Base-by-base conservation (phyloP, 2,113 vertebrate genomes). In the Muscicapa adusta region DNA sequence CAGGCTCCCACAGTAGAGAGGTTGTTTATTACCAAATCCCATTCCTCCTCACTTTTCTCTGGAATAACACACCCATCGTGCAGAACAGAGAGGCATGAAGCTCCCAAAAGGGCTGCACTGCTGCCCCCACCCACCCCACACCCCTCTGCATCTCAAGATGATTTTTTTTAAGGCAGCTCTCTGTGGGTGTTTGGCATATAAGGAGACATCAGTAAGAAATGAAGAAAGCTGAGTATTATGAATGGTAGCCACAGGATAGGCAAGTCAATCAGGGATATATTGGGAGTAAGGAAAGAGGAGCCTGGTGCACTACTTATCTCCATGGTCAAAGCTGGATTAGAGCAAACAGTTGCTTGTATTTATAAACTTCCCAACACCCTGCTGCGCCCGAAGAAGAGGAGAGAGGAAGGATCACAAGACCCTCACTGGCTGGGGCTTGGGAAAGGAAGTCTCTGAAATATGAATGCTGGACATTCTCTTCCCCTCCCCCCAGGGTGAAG, bases 401-500 rank as follows among this genome's bases (percentile, higher is more conserved):
- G 71, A 76, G 68, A 94, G 67, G 85, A 94, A 90, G 74, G 78
- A 96, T 97, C 95, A 94, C 94, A 95, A 96, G 93, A 95, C 91
- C 77, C 94, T 95, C 91, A n/a, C 74, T 93, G 67, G 48, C 78
- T 54, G 36, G 94, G 96, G 87, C 96, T 97, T 97, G 96, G 94
- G 96, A 97, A 96, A 97, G 95, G 95, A 97, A 96, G 95, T 94
- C 65, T 94, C 85, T 91, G 87, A 94, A 93, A 83, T 93, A 77
- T 34, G 91, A 96, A 88, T 2, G 1, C 71, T 95, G 87, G 82
- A 93, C 78, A 88, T 94, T 75, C 85, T 72, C 56, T 71, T 71
- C 57, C 81, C 67, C 42, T 75, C 63, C 89, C 47, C 50, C n/a
- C 3, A 4, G 56, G 89, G 91, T 91, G 19, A 1, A 91, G 77